Conservation (phyloP, 2,113 vertebrate genomes). For the Bostrychus sinensis region DNA sequence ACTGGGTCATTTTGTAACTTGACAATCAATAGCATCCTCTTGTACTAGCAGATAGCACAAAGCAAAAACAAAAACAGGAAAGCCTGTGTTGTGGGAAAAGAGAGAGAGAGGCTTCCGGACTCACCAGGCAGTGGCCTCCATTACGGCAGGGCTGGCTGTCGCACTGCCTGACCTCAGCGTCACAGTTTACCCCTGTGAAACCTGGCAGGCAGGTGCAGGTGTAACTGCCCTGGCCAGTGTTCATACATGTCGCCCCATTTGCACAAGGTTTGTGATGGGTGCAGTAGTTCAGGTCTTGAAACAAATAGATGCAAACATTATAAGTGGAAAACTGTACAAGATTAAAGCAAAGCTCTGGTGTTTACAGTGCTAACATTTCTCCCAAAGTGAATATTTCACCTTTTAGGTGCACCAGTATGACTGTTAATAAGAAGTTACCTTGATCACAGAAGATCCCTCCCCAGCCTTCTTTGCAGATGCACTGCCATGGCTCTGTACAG, state of each 20-base stretch:
- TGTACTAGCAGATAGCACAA: conserved; percentile 68
- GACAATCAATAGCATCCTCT: conserved; percentile 79
- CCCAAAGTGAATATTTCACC: not conserved
- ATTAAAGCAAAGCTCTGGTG: not conserved
- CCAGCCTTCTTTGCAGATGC: conserved; percentile 96
- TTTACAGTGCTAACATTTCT: not conserved
- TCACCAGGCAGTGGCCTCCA: conserved; percentile 91
- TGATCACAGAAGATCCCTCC: conserved; percentile 97
- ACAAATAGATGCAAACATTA: conserved; percentile 36
- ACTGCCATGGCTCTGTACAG: conserved; percentile 89
- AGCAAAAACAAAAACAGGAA: conserved; percentile 81
- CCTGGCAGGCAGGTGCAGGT: conserved; percentile 92
- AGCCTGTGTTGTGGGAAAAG: conserved; percentile 79
- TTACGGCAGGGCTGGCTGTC: conserved; percentile 94
- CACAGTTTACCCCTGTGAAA: conserved; percentile 90
- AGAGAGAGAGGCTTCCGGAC: conserved; percentile 75
- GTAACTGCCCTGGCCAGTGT: conserved; percentile 95
- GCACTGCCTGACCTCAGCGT: conserved; percentile 91
- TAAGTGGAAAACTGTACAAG: not conserved
- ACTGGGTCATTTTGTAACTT: conserved; percentile 75
- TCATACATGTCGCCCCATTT: conserved; percentile 95
- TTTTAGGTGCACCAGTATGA: not conserved
- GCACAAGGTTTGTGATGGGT: conserved; percentile 94
- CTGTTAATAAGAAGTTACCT: conserved; percentile 79
- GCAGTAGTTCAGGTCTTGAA: conserved; percentile 97